Conservation (phyloP, 2,113 vertebrate genomes). For the Gobiocypris rarus region DNA sequence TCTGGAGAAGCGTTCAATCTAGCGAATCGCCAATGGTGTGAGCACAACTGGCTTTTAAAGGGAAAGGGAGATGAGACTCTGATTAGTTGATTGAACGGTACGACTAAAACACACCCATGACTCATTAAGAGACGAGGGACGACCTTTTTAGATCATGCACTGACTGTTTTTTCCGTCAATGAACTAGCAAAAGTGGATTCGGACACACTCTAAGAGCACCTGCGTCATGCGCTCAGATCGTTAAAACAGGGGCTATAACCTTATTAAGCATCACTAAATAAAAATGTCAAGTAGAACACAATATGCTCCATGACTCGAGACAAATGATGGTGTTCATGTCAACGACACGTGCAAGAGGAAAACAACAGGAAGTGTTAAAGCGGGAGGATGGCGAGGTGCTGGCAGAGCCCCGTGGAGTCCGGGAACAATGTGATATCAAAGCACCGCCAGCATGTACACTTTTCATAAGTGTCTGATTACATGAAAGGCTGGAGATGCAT, state of each 20-base stretch:
- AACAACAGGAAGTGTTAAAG: conserved; percentile 23
- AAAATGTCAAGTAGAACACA: background rate
- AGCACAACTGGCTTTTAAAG: no score
- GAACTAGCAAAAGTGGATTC: no score
- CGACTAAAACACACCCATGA: no score
- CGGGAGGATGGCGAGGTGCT: conserved; percentile 23
- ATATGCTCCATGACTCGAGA: conserved; percentile 13
- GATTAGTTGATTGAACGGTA: no score
- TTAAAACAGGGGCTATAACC: background rate
- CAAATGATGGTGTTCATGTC: conserved; percentile 20
- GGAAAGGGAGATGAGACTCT: no score
- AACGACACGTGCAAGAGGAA: conserved; percentile 16
- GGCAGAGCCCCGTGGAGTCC: conserved; percentile 52
- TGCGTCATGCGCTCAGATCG: no score
- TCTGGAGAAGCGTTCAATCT: no score
- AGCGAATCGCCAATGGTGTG: no score
- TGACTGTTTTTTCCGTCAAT: no score
- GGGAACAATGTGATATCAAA: conserved; percentile 63
- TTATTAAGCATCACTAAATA: background rate
- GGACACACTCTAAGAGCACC: no score
- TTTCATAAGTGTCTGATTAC: conserved; percentile 69
- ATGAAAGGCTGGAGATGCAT: conserved; percentile 62
- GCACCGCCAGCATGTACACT: conserved; percentile 47
- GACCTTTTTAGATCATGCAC: no score
- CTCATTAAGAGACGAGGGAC: no score